These are phyloP conservation scores for Digitonthophagus gazella DNA, from an alignment of 2,888 invertebrate genomes.

Conservation along the genomic window DNA sequence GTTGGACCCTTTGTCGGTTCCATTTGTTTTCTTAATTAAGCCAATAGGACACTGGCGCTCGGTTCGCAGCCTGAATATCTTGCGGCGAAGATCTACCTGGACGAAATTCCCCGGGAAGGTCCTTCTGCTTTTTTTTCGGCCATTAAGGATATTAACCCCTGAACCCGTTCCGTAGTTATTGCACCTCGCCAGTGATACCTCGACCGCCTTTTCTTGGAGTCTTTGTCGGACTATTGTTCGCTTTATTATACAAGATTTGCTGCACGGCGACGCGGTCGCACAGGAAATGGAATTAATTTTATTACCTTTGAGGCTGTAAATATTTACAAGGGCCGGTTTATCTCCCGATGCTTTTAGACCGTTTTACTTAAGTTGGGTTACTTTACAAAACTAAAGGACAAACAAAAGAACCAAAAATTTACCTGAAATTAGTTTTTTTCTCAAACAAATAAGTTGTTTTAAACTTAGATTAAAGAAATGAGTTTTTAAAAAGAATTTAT, in stretches of 20 bases:
- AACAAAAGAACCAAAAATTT: no score
- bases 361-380: no score
- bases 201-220: not conserved
- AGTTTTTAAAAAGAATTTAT: no score
- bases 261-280: not conserved
- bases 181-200: not conserved
- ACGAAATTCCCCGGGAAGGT: not conserved
- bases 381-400: no score
- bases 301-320: not conserved
- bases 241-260: constrained; percentile 1
- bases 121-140: constrained; percentile 6
- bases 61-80: not conserved
- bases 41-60: constrained; percentile 6
- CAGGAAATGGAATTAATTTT: constrained; percentile 17
- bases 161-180: constrained; percentile 3
- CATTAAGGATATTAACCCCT: constrained; percentile 13
- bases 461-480: no score
- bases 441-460: no score
- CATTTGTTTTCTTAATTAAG: constrained; percentile 18
- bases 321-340: not conserved
- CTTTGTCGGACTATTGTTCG: constrained; percentile 11
- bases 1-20: constrained; percentile 13
- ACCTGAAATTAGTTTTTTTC: no score
- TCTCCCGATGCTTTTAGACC: not conserved
- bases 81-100: constrained; percentile 6